phyloP scores from a whole-genome alignment of 2,113 vertebrate species.

The Arvicanthis niloticus region DNA sequence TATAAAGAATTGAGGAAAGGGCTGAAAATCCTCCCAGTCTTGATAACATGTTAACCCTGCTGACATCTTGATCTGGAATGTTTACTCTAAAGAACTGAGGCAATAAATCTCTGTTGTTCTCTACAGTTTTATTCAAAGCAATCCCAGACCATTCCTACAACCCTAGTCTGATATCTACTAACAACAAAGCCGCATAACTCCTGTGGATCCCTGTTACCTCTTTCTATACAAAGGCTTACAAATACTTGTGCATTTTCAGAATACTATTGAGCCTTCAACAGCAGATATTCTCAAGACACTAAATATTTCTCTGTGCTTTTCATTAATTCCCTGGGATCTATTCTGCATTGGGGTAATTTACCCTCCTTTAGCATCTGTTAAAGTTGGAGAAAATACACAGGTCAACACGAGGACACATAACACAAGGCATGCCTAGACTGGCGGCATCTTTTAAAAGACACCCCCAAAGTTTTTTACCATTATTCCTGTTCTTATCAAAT shows the following conservation, averaged over 20 bases:
- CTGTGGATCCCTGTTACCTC: background rate
- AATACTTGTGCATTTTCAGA: background rate
- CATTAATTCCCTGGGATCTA: background rate
- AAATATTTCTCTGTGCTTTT: background rate
- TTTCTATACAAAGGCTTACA: background rate
- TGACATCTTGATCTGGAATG: background rate
- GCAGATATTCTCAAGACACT: background rate
- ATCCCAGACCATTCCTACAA: background rate
- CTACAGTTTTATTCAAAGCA: background rate
- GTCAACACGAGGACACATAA: background rate
- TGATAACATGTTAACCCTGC: background rate
- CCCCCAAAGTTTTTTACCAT: background rate
- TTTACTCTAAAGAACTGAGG: background rate
- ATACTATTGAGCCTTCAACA: background rate
- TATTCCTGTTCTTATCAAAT: background rate
- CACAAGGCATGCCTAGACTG: background rate
- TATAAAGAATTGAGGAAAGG: background rate
- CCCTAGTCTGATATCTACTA: background rate
- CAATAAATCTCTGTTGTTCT: background rate
- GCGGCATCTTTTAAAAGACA: background rate
- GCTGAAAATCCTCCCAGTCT: background rate
- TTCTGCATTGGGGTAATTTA: background rate
- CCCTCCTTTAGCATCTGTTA: background rate
- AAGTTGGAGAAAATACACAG: background rate
- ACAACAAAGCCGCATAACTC: rapidly evolving